A percentile compares a stretch with the other conserved stretches of the same genome.
Evolutionary conservation across 2,113 vertebrate genomes (phyloP).

Genomic region (Myanophis thanlyinensis): DNA sequence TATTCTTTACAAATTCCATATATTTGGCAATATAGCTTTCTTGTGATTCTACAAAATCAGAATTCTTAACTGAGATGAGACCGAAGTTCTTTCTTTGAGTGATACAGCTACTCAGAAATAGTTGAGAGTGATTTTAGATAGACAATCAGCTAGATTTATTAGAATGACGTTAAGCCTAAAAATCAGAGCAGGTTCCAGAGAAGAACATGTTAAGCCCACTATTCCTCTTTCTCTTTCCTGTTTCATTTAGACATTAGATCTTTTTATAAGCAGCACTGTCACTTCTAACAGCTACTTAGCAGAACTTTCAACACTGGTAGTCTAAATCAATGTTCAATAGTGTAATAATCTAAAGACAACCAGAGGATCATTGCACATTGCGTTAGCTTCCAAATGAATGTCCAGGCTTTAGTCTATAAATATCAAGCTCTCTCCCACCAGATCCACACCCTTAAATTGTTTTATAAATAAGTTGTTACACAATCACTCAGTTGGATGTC

Average conservation of each 20-base stretch:
- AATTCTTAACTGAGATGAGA: neutral
- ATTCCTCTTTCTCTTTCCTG: neutral
- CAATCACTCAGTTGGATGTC: slow-evolving; percentile 6
- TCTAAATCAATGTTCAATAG: neutral
- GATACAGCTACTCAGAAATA: neutral
- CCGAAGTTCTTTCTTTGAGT: neutral
- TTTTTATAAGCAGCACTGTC: neutral
- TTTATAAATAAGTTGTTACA: slow-evolving; percentile 15
- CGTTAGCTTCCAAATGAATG: neutral
- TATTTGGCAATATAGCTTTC: neutral
- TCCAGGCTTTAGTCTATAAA: slow-evolving; percentile 34
- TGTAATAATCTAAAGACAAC: neutral
- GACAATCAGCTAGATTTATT: neutral
- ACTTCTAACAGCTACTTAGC: neutral
- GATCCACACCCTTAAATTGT: neutral
- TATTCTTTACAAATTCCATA: neutral
- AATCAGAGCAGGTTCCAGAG: neutral
- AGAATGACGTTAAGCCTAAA: neutral
- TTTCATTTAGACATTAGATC: neutral
- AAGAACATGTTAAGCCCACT: neutral
- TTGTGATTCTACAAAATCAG: neutral
- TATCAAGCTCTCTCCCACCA: slow-evolving; percentile 4
- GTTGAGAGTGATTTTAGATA: neutral
- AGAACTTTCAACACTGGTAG: neutral
- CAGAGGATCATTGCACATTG: neutral